A percentile compares a stretch with the other conserved stretches of the same genome.
phyloP scores from a whole-genome alignment of 2,888 invertebrate genomes.

The Oligia fasciuncula region DNA sequence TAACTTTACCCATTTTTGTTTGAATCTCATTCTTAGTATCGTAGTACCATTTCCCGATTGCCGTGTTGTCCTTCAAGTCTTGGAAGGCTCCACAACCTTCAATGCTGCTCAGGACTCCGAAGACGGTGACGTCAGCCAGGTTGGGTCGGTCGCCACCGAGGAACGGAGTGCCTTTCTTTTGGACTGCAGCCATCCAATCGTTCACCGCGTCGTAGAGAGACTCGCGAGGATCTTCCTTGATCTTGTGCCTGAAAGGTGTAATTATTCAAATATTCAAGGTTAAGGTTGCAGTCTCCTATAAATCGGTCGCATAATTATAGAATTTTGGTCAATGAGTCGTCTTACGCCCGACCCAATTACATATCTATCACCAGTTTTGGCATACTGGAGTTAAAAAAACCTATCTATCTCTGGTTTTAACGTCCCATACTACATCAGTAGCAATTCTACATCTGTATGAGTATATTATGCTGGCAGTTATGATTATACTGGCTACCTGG shows the following conservation, averaged over 20 bases:
- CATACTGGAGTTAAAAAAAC: too few species aligned
- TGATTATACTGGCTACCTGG: too few species aligned
- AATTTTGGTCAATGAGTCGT: too few species aligned
- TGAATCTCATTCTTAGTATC: constrained; percentile 92
- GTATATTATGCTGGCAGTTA: too few species aligned
- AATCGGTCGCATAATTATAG: background rate
- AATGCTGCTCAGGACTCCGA: constrained; percentile 97
- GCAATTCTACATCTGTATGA: too few species aligned
- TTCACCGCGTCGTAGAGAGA: constrained; percentile 97
- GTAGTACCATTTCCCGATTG: constrained; percentile 94
- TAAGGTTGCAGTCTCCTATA: background rate
- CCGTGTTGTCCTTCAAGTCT: constrained; percentile 93
- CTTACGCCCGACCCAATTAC: too few species aligned
- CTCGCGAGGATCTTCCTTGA: constrained; percentile 96
- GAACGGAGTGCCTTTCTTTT: constrained; percentile 92
- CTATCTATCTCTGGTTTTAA: too few species aligned
- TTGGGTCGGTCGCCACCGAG: constrained; percentile 97
- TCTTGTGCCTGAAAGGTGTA: constrained; percentile 91
- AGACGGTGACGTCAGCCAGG: constrained; percentile 97
- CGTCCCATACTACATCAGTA: too few species aligned
- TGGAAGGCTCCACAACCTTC: constrained; percentile 97
- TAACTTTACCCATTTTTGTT: constrained; percentile 89
- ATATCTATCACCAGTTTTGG: too few species aligned
- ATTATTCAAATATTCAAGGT: background rate
- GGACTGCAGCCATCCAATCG: constrained; percentile 93